A percentile compares a stretch with the other conserved stretches of the same genome.
Evolutionary conservation across 1,140 invertebrate genomes (phyloP).

Genomic region (Capitella teleta): DNA sequence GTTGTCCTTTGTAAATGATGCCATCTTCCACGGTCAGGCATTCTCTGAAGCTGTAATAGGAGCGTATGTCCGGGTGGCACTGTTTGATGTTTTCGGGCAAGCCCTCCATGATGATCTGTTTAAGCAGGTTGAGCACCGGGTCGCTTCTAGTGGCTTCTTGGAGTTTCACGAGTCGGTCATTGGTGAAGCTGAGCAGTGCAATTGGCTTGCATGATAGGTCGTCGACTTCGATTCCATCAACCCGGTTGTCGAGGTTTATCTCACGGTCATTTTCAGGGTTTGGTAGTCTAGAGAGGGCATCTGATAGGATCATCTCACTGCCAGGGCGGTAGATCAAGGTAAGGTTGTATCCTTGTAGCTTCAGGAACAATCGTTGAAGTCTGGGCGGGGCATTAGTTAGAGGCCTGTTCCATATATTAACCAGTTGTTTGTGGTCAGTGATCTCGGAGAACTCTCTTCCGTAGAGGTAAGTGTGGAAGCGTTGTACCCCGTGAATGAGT

Average conservation of each 20-base stretch:
- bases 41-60: too few species aligned
- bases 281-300: conserved; percentile 13
- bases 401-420: conserved; percentile 37
- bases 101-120: conserved; percentile 19
- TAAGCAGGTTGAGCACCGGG: neutral
- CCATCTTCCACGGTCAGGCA: conserved; percentile 25
- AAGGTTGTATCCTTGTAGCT: conserved; percentile 40
- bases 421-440: conserved; percentile 34
- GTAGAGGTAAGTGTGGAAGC: conserved; percentile 37
- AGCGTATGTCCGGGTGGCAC: conserved; percentile 16
- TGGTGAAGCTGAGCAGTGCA: neutral
- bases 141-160: neutral
- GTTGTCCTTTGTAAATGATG: conserved; percentile 29
- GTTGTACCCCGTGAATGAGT: neutral
- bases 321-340: conserved; percentile 31
- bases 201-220: neutral
- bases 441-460: conserved; percentile 17
- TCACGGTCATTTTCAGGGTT: neutral
- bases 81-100: conserved; percentile 34
- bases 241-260: neutral
- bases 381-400: conserved; percentile 31
- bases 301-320: conserved; percentile 39
- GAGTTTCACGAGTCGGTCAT: neutral
- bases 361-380: conserved; percentile 42
- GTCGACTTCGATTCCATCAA: neutral